These are phyloP conservation scores for Ceyx melanurus DNA, from an alignment of 2,113 vertebrate species.

Conservation along the genomic window DNA sequence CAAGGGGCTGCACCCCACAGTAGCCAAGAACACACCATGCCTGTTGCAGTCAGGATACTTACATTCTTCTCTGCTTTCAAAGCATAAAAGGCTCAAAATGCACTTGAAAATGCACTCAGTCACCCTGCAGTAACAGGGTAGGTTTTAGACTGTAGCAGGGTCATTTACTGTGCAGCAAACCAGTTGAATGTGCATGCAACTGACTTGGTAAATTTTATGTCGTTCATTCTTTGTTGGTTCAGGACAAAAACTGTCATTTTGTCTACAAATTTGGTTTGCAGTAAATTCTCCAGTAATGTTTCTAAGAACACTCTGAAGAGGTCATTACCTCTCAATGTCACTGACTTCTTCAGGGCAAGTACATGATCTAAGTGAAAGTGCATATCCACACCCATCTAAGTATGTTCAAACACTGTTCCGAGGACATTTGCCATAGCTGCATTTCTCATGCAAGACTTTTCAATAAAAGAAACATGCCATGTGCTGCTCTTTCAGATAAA, in stretches of 20 bases:
- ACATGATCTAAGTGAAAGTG: not conserved
- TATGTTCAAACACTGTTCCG: not conserved
- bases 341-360: not conserved
- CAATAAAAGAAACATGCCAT: not conserved
- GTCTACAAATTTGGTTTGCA: not conserved
- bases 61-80: not conserved
- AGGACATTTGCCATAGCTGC: not conserved
- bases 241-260: not conserved
- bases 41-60: not conserved
- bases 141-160: not conserved
- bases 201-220: not conserved
- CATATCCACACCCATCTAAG: not conserved
- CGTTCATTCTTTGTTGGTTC: not conserved
- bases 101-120: not conserved
- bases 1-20: not conserved
- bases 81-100: not conserved
- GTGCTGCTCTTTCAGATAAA: not conserved
- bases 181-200: accelerated
- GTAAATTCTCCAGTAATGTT: not conserved
- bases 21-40: not conserved
- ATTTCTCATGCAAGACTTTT: not conserved
- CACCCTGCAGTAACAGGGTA: not conserved
- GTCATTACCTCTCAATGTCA: not conserved
- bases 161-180: not conserved
- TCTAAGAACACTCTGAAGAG: not conserved